Conservation (phyloP, 2,113 vertebrate genomes). For the Phrynocephalus versicolor region DNA sequence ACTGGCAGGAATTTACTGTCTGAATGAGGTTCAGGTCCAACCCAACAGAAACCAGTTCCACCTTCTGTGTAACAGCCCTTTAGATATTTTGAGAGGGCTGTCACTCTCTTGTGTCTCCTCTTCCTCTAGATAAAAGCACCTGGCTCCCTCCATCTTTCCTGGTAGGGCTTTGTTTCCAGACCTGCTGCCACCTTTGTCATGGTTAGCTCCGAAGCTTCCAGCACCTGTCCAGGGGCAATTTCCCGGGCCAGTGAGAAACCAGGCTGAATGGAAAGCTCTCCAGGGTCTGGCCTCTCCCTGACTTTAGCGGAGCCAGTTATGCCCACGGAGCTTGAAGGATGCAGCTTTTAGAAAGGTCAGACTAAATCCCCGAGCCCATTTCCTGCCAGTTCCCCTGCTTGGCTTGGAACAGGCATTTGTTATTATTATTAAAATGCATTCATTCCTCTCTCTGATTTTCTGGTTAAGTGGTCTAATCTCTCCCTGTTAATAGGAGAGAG, state of each 20-base stretch:
- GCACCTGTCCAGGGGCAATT: not conserved
- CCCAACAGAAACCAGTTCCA: too few species aligned
- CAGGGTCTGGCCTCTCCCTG: not conserved
- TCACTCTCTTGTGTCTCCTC: too few species aligned
- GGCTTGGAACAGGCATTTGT: not conserved
- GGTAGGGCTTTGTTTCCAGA: too few species aligned
- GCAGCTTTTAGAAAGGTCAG: not conserved
- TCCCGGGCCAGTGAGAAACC: not conserved
- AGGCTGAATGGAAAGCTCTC: not conserved
- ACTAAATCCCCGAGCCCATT: not conserved
- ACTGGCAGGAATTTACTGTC: too few species aligned
- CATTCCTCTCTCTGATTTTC: slow-evolving; percentile 27
- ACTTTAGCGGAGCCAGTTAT: not conserved
- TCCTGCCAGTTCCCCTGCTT: not conserved
- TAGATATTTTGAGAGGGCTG: too few species aligned
- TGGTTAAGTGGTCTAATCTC: slow-evolving; percentile 38
- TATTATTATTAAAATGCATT: slow-evolving; percentile 12
- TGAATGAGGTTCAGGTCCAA: too few species aligned
- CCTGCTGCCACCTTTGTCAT: too few species aligned
- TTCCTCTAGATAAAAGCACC: too few species aligned
- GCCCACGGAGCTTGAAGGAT: not conserved
- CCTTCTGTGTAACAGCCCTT: too few species aligned
- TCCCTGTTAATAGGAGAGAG: slow-evolving; percentile 20
- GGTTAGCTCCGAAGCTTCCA: too few species aligned
- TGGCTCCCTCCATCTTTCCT: too few species aligned